Evolutionary conservation across 2,888 invertebrate genomes (phyloP), one percentile per base, ranked within the genome.

Genomic region (Priocnemis perturbator): DNA sequence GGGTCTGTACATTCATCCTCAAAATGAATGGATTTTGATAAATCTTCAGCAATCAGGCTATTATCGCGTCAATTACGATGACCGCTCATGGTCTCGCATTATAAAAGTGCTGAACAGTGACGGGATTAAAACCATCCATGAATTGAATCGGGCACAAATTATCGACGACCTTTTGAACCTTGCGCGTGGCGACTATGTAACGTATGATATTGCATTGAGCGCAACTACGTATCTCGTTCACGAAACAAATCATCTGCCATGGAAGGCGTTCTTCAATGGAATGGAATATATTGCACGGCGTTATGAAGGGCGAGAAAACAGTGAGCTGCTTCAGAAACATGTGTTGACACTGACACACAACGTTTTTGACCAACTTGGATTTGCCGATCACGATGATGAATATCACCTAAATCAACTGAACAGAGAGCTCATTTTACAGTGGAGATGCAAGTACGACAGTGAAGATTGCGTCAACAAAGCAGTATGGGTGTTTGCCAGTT

Each of bases 131-230:
- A 79, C 75, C 0, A 94, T 95, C 70, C 91, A 93, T 64, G 87
- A 91, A 0, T 84, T 93, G 14, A 96, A 95, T 88, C 91, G 96
- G 48, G 96, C 95, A 0, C 95, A 96, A 89, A 91, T 94, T 23
- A 92, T 97, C 14, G 95, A 97, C 81, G 98, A 98, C 87, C 91
- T 94, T 0, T 91, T 95, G 78, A 93, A 93, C 87, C 91, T 95
- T 66, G 95, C 95, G n/a, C 91, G 94, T 58, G 91, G 93, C n/a
- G 92, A 92, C 1, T 79, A 91, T 21, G 89, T 94, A 71, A 0
- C 0, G 0, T 95, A 95, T 83, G 85, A 88, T 0, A 87, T 91
- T n/a, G 93, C 94, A 0, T 91, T 97, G 53, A 90, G 91, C 17
- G 90, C 95, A 23, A 90, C 94, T 0, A 90, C 91, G 0, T 97